Evolutionary conservation across 2,888 invertebrate species (phyloP).

Genomic region (Tinea semifulvella): DNA sequence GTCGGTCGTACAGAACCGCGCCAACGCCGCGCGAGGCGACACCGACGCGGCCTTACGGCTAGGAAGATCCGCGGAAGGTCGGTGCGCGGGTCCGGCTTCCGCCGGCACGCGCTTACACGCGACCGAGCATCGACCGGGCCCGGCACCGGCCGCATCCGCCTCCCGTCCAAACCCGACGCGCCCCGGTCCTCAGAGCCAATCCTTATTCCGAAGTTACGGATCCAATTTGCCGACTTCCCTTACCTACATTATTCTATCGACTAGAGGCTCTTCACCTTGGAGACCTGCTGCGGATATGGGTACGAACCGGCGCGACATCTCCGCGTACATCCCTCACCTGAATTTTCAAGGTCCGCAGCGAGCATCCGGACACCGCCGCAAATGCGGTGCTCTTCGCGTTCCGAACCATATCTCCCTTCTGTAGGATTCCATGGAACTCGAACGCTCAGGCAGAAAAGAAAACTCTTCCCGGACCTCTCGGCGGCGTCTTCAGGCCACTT

Average conservation of each 20-base stretch:
- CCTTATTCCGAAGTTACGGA: conserved; percentile 74
- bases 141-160: conserved; percentile 25
- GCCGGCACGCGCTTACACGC: conserved; percentile 29
- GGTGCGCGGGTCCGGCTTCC: conserved; percentile 30
- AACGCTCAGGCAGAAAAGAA: conserved; percentile 47
- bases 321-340: conserved; percentile 36
- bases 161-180: conserved; percentile 63
- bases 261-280: conserved; percentile 76
- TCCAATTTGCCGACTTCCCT: conserved; percentile 76
- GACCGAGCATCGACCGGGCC: conserved; percentile 24
- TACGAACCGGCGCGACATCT: conserved; percentile 59
- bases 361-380: conserved; percentile 34
- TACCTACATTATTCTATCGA: conserved; percentile 74
- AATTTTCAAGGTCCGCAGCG: conserved; percentile 42
- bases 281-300: conserved; percentile 81
- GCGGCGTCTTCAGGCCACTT: conserved; percentile 65
- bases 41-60: conserved; percentile 28
- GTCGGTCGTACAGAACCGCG: conserved; percentile 28
- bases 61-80: conserved; percentile 29
- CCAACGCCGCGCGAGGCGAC: conserved; percentile 28
- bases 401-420: conserved; percentile 60
- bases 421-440: conserved; percentile 55
- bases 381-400: conserved; percentile 38
- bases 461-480: conserved; percentile 61
- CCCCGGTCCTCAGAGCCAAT: conserved; percentile 78